phyloP scores from a whole-genome alignment of 2,113 vertebrate species.

The Argyrosomus japonicus region DNA sequence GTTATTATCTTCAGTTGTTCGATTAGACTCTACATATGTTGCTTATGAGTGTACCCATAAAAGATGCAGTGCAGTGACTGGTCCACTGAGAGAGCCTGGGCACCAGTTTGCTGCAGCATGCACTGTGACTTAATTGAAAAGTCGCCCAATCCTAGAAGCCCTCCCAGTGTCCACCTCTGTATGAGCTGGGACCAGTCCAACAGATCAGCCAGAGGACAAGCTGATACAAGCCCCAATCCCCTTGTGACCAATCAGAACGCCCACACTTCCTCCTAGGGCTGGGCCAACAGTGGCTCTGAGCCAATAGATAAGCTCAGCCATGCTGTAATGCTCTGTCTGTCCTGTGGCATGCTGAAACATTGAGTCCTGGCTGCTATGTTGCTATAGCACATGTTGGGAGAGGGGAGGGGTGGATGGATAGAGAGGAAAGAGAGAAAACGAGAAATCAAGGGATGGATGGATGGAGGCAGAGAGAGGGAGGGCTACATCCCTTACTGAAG shows the following conservation, averaged over 20 bases:
- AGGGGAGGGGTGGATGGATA: slow-evolving; percentile 53
- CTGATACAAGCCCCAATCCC: slow-evolving; percentile 75
- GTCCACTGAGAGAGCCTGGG: slow-evolving; percentile 23
- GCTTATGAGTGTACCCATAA: background rate
- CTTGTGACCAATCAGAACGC: slow-evolving; percentile 76
- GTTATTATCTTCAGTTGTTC: slow-evolving; percentile 44
- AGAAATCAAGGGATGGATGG: slow-evolving; percentile 50
- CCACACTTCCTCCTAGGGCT: slow-evolving; percentile 64
- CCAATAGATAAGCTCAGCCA: slow-evolving; percentile 78
- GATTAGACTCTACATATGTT: slow-evolving; percentile 43
- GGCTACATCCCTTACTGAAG: slow-evolving; percentile 61
- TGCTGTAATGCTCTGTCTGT: slow-evolving; percentile 76
- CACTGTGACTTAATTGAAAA: slow-evolving; percentile 65
- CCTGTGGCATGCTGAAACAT: slow-evolving; percentile 73
- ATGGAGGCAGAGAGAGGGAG: slow-evolving; percentile 43
- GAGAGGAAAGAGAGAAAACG: slow-evolving; percentile 53
- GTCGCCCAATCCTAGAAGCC: slow-evolving; percentile 57
- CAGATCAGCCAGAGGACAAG: slow-evolving; percentile 78
- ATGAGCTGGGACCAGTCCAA: slow-evolving; percentile 74
- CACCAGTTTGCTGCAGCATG: slow-evolving; percentile 59
- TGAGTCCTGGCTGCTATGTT: slow-evolving; percentile 69
- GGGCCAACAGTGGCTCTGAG: slow-evolving; percentile 72
- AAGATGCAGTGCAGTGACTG: slow-evolving; percentile 35
- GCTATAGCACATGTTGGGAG: slow-evolving; percentile 65
- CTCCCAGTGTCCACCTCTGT: slow-evolving; percentile 69